Base-by-base conservation (phyloP, 2,797 vertebrate genomes). In the Paratrypauchen microcephalus region DNA sequence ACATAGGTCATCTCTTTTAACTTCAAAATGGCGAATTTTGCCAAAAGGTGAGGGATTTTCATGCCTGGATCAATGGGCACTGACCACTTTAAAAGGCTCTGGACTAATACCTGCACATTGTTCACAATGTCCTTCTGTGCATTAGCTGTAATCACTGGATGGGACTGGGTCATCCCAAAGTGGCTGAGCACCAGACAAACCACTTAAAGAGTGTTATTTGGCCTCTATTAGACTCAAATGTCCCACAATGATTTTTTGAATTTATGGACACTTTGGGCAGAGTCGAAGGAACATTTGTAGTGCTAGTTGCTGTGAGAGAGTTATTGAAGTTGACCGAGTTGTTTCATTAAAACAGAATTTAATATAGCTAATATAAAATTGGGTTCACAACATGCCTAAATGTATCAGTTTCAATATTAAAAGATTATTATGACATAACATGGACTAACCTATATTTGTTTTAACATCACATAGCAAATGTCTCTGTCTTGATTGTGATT, bases 121-220 rank as follows among this genome's bases (percentile, higher is more conserved):
- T 83, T 39, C 18, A 64, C 26, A 64, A 83, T 61, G 45, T 82
- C 71, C 70, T 77, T 56, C 69, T 69, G 72, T 76, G 78, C 73
- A 52, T 82, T 79, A 76, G 56, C 75, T 77, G 74, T 76, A 78
- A 89, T 89, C 72, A 79, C 76, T 52, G 63, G 67, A 64, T 45
- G 55, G 68, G 76, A 71, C 54, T 11, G 60, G 80, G 79, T 84
- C 82, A 79, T 6, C 28, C 74, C 70, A 71, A 80, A 83, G 78
- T 75, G 83, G 63, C 55, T 57, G 77, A 69, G 76, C 80, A 71
- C 63, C 73, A 73, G 58, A 30, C 19, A 62, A 68, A 69, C 68
- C 68, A 57, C 65, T 73, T 63, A 26, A 36, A 70, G 72, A 48
- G 41, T 41, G 69, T 74, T 69, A 74, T 78, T 85, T 75, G 61